Percentiles rank a stretch among this genome's conserved stretches.
These are phyloP conservation scores for Chrysina gloriosa DNA, from an alignment of 2,888 invertebrate genomes.

Conservation along the genomic window DNA sequence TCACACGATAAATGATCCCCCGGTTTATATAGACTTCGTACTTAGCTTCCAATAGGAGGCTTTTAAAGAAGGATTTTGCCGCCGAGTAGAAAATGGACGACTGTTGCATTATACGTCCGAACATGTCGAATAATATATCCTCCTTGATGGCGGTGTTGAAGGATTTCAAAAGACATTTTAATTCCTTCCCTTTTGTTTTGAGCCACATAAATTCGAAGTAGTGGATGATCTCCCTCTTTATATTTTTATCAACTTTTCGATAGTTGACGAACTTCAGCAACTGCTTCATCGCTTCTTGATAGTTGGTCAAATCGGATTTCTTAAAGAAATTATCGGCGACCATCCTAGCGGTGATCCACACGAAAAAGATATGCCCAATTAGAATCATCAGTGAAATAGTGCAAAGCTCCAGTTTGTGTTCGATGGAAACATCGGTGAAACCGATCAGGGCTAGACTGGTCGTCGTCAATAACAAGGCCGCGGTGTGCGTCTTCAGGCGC, in stretches of 20 bases:
- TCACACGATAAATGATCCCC: slow-evolving; percentile 45
- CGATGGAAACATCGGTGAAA: slow-evolving; percentile 17
- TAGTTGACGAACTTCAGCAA: slow-evolving; percentile 49
- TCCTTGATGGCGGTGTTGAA: slow-evolving; percentile 48
- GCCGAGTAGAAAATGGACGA: slow-evolving; percentile 44
- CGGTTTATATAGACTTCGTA: slow-evolving; percentile 43
- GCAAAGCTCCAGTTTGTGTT: slow-evolving; percentile 15
- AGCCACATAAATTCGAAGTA: slow-evolving; percentile 52
- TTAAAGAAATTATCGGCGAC: slow-evolving; percentile 42
- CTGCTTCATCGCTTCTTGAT: slow-evolving; percentile 50
- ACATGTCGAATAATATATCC: slow-evolving; percentile 48
- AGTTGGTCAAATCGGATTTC: slow-evolving; percentile 46
- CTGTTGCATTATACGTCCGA: slow-evolving; percentile 41
- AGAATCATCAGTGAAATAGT: slow-evolving; percentile 6
- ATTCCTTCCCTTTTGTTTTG: slow-evolving; percentile 44
- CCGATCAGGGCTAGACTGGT: slow-evolving; percentile 28
- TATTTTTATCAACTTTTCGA: slow-evolving; percentile 47
- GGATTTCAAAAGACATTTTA: slow-evolving; percentile 35
- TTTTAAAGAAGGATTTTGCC: slow-evolving; percentile 44
- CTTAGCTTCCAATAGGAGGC: slow-evolving; percentile 40
- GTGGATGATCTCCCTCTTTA: slow-evolving; percentile 49
- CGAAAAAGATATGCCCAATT: slow-evolving; percentile 34
- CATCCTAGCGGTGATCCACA: slow-evolving; percentile 38
- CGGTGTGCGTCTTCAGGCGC: slow-evolving; percentile 14
- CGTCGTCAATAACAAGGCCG: slow-evolving; percentile 20